These are phyloP conservation scores for Laupala kohalensis DNA, from an alignment of 1,140 invertebrate species.

Conservation along the genomic window DNA sequence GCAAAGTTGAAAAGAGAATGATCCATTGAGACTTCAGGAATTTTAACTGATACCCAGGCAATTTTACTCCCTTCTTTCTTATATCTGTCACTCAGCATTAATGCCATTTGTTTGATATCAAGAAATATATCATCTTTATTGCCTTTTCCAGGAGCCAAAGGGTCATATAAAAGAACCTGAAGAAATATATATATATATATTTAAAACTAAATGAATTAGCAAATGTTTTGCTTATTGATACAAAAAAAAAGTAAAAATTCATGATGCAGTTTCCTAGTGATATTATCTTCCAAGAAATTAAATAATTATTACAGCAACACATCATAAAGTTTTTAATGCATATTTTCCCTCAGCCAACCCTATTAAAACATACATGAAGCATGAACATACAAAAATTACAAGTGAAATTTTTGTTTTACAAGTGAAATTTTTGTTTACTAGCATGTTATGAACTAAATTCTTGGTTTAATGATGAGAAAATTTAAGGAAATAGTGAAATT, in stretches of 20 bases:
- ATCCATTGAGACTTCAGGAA: constrained; percentile 29
- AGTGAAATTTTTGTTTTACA: not conserved
- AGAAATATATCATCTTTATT: constrained; percentile 43
- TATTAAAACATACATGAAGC: not conserved
- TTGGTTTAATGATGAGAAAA: no score
- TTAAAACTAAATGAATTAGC: no score
- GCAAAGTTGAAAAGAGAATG: constrained; percentile 36
- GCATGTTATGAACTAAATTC: not conserved
- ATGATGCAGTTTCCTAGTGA: no score
- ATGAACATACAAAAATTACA: not conserved
- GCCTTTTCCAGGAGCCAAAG: constrained; percentile 46
- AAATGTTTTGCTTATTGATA: no score
- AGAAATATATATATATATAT: constrained; percentile 26
- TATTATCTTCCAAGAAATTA: no score
- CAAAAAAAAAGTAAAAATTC: no score
- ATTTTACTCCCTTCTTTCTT: constrained; percentile 53
- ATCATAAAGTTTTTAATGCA: not conserved
- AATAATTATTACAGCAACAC: constrained; percentile 2
- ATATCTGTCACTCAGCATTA: constrained; percentile 49
- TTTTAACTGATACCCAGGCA: constrained; percentile 52
- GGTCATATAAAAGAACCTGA: constrained; percentile 45
- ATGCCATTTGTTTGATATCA: constrained; percentile 45
- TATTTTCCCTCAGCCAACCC: not conserved
- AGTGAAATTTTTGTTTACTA: not conserved
- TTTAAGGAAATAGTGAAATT: no score